A percentile compares a stretch with the other conserved stretches of the same genome.
Evolutionary conservation across 1,140 invertebrate genomes (phyloP).

Genomic region (Tetranychus cinnabarinus): DNA sequence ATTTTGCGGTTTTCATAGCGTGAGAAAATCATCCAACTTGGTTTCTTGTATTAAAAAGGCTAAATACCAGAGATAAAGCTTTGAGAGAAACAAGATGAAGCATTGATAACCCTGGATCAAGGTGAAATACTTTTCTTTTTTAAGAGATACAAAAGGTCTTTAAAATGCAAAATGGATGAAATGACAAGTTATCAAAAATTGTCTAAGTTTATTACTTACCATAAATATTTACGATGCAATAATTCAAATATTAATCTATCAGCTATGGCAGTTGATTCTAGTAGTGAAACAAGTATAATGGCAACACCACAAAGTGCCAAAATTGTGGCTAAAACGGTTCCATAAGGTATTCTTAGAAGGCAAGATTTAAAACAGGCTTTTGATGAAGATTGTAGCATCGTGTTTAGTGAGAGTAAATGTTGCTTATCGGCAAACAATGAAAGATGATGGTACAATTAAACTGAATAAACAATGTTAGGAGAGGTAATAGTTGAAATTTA

Average conservation of each 20-base stretch:
- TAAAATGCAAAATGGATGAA: background rate
- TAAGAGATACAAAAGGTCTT: background rate
- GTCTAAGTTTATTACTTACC: background rate
- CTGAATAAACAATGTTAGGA: too few species aligned
- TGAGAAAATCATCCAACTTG: background rate
- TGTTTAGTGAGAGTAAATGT: too few species aligned
- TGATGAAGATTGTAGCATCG: too few species aligned
- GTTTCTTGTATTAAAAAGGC: background rate
- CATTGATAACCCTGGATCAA: background rate
- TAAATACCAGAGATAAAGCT: background rate
- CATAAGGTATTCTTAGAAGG: conserved; percentile 3
- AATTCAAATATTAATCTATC: conserved; percentile 2
- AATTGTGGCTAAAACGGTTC: conserved; percentile 1
- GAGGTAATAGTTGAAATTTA: too few species aligned
- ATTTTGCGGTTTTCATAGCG: background rate
- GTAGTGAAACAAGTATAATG: background rate
- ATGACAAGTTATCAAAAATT: background rate
- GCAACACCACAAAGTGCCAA: conserved; percentile 3
- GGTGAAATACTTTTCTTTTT: background rate
- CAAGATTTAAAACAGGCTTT: conserved; percentile 4
- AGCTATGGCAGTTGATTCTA: background rate
- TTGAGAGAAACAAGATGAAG: background rate
- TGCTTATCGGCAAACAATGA: too few species aligned
- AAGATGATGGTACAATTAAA: too few species aligned
- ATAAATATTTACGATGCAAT: background rate